Evolutionary conservation across 2,797 vertebrate genomes (phyloP).

Genomic region (Limnodromus scolopaceus): DNA sequence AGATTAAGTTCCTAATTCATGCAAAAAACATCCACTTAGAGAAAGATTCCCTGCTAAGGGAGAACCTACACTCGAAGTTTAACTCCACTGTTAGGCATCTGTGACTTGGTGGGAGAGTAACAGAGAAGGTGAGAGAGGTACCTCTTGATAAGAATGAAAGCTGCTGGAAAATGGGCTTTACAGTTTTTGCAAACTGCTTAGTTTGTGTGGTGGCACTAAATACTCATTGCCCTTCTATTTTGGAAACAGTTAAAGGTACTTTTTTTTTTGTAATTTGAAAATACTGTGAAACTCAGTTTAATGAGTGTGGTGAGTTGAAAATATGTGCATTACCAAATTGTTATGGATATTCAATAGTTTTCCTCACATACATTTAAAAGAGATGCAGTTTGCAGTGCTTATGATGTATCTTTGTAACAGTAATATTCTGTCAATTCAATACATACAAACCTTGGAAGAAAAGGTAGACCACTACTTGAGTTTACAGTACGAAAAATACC

Average conservation of each 20-base stretch:
- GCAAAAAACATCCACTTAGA: not conserved
- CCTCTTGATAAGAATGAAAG: not conserved
- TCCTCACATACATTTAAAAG: not conserved
- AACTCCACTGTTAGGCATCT: not conserved
- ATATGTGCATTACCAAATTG: not conserved
- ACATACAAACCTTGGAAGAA: not conserved
- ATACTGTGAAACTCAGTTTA: not conserved
- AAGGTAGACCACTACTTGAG: not conserved
- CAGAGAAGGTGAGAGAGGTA: not conserved
- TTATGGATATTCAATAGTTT: not conserved
- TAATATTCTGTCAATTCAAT: not conserved
- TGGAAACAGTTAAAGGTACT: not conserved
- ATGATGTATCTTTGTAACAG: not conserved
- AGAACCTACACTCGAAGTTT: not conserved
- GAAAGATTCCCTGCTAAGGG: not conserved
- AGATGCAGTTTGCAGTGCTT: not conserved
- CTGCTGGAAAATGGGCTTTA: not conserved
- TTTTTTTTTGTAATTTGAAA: not conserved
- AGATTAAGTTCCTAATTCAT: conserved; percentile 4
- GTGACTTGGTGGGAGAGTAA: not conserved
- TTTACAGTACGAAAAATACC: not conserved
- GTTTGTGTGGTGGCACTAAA: not conserved
- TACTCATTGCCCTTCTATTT: not conserved
- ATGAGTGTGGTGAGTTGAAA: not conserved
- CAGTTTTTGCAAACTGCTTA: not conserved